Evolutionary conservation across 2,113 vertebrate species (phyloP).

Genomic region (Pollachius pollachius): DNA sequence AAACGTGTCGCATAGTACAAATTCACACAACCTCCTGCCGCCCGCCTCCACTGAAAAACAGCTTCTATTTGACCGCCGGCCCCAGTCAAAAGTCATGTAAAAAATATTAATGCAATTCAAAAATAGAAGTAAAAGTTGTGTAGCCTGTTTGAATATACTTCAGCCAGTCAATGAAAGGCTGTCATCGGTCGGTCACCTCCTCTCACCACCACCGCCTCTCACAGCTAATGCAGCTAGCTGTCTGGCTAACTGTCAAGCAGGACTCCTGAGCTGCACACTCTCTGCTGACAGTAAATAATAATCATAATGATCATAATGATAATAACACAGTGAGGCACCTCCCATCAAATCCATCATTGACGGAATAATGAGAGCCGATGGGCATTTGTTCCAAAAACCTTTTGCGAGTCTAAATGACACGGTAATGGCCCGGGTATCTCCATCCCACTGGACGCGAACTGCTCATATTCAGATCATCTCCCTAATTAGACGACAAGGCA

Average conservation of each 20-base stretch:
- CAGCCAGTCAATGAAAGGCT: slow-evolving; percentile 52
- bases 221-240: slow-evolving; percentile 49
- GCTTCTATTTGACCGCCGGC: slow-evolving; percentile 69
- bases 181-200: slow-evolving; percentile 67
- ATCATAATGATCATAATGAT: slow-evolving; percentile 13
- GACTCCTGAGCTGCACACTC: slow-evolving; percentile 42
- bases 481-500: slow-evolving; percentile 37
- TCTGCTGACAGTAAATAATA: slow-evolving; percentile 47
- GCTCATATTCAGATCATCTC: slow-evolving; percentile 34
- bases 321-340: slow-evolving; percentile 17
- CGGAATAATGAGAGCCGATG: slow-evolving; percentile 45
- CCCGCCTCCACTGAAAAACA: slow-evolving; percentile 71
- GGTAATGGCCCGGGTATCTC: slow-evolving; percentile 48
- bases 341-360: slow-evolving; percentile 16
- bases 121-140: slow-evolving; percentile 33
- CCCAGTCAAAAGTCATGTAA: slow-evolving; percentile 49
- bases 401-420: slow-evolving; percentile 26
- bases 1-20: slow-evolving; percentile 74
- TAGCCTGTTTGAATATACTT: too few species aligned
- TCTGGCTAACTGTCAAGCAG: slow-evolving; percentile 48
- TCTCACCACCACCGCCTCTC: slow-evolving; percentile 35
- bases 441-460: slow-evolving; percentile 29
- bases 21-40: slow-evolving; percentile 71
- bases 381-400: slow-evolving; percentile 31
- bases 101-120: slow-evolving; percentile 37